These are phyloP conservation scores for Melopsittacus undulatus DNA, from an alignment of 2,797 vertebrate genomes.

Conservation along the genomic window DNA sequence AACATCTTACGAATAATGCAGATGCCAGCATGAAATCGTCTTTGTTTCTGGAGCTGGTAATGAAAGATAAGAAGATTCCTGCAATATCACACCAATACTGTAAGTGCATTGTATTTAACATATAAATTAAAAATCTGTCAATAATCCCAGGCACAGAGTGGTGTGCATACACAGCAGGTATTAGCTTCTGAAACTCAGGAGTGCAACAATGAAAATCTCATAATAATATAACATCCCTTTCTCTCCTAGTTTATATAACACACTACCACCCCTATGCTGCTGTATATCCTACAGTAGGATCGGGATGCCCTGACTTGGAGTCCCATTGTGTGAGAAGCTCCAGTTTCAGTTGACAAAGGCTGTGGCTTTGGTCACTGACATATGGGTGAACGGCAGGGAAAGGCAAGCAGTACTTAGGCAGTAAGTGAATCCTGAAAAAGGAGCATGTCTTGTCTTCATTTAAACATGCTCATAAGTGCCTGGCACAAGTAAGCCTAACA, in stretches of 20 bases:
- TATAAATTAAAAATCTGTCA: background rate
- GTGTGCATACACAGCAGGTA: rapidly evolving
- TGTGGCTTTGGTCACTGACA: background rate
- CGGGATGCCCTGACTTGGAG: background rate
- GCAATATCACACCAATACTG: background rate
- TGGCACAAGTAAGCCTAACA: background rate
- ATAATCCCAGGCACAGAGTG: background rate
- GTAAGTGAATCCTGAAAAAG: background rate
- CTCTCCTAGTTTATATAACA: background rate
- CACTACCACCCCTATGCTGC: background rate
- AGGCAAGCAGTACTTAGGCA: background rate
- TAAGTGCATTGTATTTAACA: background rate
- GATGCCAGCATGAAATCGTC: background rate
- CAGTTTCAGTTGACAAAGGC: background rate
- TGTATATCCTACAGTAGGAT: background rate
- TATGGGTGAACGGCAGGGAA: background rate
- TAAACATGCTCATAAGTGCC: background rate
- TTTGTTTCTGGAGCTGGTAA: background rate
- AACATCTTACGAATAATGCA: conserved; percentile 7
- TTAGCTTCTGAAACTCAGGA: background rate
- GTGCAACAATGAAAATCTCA: rapidly evolving
- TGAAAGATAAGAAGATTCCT: background rate
- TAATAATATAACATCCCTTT: background rate
- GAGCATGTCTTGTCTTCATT: background rate
- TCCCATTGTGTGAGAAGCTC: background rate